Conservation (phyloP, 2,888 invertebrate genomes). For the Pharmacophagus antenor region DNA sequence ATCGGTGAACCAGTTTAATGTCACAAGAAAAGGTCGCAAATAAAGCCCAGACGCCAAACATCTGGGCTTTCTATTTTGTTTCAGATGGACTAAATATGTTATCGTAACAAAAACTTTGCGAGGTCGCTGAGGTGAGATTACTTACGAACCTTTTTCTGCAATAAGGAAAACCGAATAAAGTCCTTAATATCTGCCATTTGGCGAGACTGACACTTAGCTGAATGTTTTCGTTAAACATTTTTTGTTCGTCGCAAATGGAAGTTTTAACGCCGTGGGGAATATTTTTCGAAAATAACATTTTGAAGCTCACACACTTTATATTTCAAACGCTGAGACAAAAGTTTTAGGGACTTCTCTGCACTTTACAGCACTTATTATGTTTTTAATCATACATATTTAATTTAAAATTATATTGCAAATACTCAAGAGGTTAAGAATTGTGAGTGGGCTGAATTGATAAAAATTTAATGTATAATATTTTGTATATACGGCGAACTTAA, state of each 20-base stretch:
- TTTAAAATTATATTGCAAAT: too few species aligned
- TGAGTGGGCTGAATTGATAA: too few species aligned
- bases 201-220: constrained; percentile 8
- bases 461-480: too few species aligned
- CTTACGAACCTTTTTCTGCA: constrained; percentile 23
- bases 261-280: background rate
- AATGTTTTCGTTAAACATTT: constrained; percentile 5
- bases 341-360: background rate
- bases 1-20: constrained; percentile 14
- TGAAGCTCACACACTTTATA: background rate
- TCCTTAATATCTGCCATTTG: constrained; percentile 22
- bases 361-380: background rate
- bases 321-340: background rate
- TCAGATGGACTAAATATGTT: constrained; percentile 26
- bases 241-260: constrained; percentile 3
- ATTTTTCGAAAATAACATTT: background rate
- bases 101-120: constrained; percentile 25
- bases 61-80: constrained; percentile 21
- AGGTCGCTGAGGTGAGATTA: constrained; percentile 21
- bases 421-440: too few species aligned
- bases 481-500: too few species aligned
- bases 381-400: background rate
- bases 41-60: constrained; percentile 18
- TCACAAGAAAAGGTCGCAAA: constrained; percentile 21
- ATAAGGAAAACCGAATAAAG: constrained; percentile 28